Conservation (phyloP, 2,113 vertebrate genomes). For the Harpagus bidentatus region DNA sequence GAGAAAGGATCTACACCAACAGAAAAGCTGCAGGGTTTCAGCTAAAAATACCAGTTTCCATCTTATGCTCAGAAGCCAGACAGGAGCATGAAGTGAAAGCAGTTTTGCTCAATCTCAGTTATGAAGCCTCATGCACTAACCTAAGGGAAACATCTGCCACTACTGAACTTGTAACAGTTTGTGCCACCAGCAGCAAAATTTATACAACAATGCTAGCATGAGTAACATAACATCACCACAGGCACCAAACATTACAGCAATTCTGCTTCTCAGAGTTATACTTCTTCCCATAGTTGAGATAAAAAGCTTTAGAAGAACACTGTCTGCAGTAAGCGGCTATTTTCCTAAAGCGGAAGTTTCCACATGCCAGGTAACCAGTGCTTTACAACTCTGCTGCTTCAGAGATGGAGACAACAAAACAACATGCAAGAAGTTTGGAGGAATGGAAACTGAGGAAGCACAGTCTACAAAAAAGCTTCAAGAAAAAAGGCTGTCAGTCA, state of each 20-base stretch:
- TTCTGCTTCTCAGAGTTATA: background rate
- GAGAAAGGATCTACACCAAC: background rate
- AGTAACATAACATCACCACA: background rate
- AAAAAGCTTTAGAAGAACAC: background rate
- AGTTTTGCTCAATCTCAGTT: background rate
- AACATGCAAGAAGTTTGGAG: background rate
- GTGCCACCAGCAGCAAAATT: background rate
- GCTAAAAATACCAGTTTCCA: background rate
- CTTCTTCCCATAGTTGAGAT: background rate
- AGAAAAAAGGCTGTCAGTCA: background rate
- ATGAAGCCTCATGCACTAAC: background rate
- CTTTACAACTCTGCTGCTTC: background rate
- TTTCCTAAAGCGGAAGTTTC: background rate
- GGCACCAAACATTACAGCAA: background rate
- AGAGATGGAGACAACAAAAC: background rate
- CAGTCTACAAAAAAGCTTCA: background rate
- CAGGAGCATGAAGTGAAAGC: background rate
- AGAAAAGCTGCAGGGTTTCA: background rate
- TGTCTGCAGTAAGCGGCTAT: background rate
- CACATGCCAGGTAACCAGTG: accelerated
- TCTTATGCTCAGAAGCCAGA: background rate
- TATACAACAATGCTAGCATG: background rate
- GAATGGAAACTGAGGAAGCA: background rate
- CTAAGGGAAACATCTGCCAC: background rate
- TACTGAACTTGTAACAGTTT: background rate